Conservation (phyloP, 2,888 invertebrate genomes). For the Prionchulus punctatus region DNA sequence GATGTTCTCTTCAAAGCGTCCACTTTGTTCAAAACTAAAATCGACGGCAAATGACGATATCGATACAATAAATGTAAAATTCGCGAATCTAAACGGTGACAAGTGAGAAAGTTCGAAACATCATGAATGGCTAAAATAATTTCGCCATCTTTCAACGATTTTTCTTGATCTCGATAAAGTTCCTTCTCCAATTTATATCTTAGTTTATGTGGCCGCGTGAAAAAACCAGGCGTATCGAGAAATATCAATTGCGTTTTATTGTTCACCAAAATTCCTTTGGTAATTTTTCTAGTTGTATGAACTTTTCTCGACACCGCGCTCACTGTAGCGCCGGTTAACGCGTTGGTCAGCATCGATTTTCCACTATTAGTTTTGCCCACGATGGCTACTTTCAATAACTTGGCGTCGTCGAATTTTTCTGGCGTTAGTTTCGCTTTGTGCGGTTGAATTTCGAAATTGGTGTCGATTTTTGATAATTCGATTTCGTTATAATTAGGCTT, state of each 20-base stretch:
- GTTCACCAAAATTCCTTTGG: slow-evolving; percentile 25
- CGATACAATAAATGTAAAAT: slow-evolving; percentile 51
- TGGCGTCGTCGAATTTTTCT: not conserved
- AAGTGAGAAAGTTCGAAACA: slow-evolving; percentile 51
- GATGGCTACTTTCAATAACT: slow-evolving; percentile 47
- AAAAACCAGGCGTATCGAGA: slow-evolving; percentile 80
- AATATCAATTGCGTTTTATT: slow-evolving; percentile 68
- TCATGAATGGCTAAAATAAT: slow-evolving; percentile 67
- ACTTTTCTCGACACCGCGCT: slow-evolving; percentile 77
- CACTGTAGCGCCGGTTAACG: slow-evolving; percentile 58
- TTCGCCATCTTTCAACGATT: slow-evolving; percentile 31
- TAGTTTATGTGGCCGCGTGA: slow-evolving; percentile 50
- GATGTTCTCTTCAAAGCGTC: slow-evolving; percentile 14
- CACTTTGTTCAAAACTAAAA: slow-evolving; percentile 79
- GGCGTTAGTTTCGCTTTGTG: too few species aligned
- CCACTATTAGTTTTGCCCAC: slow-evolving; percentile 86
- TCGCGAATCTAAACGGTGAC: slow-evolving; percentile 51
- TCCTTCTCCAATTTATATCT: slow-evolving; percentile 36
- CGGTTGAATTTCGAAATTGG: too few species aligned
- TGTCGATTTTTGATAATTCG: too few species aligned
- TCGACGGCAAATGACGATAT: slow-evolving; percentile 38
- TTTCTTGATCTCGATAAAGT: slow-evolving; percentile 46
- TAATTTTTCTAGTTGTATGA: slow-evolving; percentile 41
- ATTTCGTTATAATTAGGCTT: too few species aligned
- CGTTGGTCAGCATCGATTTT: slow-evolving; percentile 84